A percentile compares a stretch with the other conserved stretches of the same genome.
These are phyloP conservation scores for Zosterops borbonicus DNA, from an alignment of 2,113 vertebrate genomes.

Conservation along the genomic window DNA sequence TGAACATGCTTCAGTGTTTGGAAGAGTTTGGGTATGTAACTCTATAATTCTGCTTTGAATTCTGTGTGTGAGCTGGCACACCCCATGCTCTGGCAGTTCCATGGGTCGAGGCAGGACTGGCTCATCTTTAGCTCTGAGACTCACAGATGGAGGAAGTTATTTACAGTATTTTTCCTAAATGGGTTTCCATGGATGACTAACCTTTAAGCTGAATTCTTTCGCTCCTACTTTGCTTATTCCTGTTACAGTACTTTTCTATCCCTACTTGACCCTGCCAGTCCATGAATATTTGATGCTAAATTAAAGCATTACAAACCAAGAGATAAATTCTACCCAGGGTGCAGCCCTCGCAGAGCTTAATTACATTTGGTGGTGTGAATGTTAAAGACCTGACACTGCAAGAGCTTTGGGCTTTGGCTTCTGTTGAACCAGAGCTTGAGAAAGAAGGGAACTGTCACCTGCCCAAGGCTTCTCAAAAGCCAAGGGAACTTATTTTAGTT, in stretches of 20 bases:
- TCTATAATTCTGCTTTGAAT: neutral
- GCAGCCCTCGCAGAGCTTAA: neutral
- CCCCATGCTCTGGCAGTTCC: neutral
- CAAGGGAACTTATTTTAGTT: neutral
- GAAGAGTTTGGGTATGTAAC: neutral
- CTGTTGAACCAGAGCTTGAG: neutral
- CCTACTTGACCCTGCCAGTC: constrained; percentile 23
- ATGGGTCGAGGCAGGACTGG: fast-evolving
- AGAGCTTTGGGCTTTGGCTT: neutral
- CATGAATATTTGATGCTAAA: constrained; percentile 44
- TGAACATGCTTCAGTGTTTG: neutral
- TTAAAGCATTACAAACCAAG: constrained; percentile 23
- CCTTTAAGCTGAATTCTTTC: constrained; percentile 5
- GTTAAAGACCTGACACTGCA: neutral
- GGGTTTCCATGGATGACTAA: constrained; percentile 3
- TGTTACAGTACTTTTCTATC: constrained; percentile 15
- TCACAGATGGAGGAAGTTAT: neutral
- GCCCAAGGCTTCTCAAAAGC: neutral
- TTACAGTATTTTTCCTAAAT: constrained; percentile 25
- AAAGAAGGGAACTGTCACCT: neutral
- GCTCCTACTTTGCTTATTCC: neutral
- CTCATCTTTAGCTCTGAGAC: neutral
- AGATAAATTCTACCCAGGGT: neutral
- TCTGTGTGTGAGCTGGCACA: neutral
- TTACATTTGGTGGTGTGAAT: neutral